phyloP scores from a whole-genome alignment of 1,140 invertebrate genomes.

The Drosophila bocqueti region DNA sequence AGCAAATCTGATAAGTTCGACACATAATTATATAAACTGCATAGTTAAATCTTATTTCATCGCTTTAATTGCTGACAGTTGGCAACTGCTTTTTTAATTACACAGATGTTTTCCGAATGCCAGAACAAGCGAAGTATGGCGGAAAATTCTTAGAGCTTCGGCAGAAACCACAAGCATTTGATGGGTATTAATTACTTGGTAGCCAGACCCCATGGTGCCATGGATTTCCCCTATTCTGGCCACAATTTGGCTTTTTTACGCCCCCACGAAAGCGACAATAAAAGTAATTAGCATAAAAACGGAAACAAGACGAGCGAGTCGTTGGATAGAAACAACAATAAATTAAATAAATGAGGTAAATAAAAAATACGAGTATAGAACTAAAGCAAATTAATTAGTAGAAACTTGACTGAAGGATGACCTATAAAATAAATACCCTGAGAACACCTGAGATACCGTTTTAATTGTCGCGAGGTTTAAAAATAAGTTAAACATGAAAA shows the following conservation, averaged over 20 bases:
- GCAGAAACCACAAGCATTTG: constrained; percentile 32
- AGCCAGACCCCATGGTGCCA: constrained; percentile 24
- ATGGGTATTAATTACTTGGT: constrained; percentile 63
- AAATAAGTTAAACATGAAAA: background rate
- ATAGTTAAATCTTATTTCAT: background rate
- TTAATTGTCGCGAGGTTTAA: too few species aligned
- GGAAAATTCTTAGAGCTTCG: constrained; percentile 19
- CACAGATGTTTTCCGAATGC: constrained; percentile 47
- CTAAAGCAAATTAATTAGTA: background rate
- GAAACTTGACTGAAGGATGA: background rate
- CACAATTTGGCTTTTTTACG: background rate
- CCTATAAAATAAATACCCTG: background rate
- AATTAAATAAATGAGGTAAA: constrained; percentile 36
- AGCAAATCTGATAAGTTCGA: constrained; percentile 7
- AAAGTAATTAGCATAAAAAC: constrained; percentile 65
- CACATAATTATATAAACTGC: constrained; percentile 4
- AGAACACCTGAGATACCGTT: too few species aligned
- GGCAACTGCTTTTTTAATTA: constrained; percentile 32
- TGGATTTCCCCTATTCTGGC: background rate
- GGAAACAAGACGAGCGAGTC: constrained; percentile 49
- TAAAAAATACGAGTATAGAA: constrained; percentile 17
- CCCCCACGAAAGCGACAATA: constrained; percentile 27
- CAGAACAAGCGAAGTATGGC: constrained; percentile 10
- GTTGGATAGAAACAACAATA: constrained; percentile 50
- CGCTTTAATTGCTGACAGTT: background rate